Evolutionary conservation across 2,797 vertebrate genomes (phyloP).

Genomic region (Pterois miles): DNA sequence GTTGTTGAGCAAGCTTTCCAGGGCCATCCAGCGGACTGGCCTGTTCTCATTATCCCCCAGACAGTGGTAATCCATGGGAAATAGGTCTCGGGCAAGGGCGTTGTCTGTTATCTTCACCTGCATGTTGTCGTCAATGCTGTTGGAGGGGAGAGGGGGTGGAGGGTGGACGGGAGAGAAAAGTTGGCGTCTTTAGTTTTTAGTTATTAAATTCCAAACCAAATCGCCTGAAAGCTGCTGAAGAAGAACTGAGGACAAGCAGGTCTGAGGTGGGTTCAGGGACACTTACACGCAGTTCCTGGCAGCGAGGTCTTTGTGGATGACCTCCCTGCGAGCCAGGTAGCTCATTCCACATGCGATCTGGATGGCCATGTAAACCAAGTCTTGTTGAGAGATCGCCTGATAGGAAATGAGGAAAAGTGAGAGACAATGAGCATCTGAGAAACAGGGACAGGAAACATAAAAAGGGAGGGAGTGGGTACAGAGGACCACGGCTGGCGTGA

Average conservation of each 20-base stretch:
- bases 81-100: slow-evolving; percentile 94
- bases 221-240: slow-evolving; percentile 6
- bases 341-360: slow-evolving; percentile 99
- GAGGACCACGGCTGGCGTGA: not conserved
- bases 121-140: slow-evolving; percentile 96
- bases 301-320: slow-evolving; percentile 98
- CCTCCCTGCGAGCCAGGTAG: slow-evolving; percentile 95
- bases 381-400: slow-evolving; percentile 98
- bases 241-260: not conserved
- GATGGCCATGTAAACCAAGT: slow-evolving; percentile 98
- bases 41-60: slow-evolving; percentile 98
- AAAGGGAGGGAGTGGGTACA: not conserved
- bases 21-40: slow-evolving; percentile 98
- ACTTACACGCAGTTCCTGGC: slow-evolving; percentile 99
- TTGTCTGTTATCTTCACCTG: slow-evolving; percentile 99
- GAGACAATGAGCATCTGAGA: slow-evolving; percentile 14
- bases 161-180: not conserved
- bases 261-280: slow-evolving; percentile 5
- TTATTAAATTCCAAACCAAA: slow-evolving; percentile 20
- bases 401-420: slow-evolving; percentile 36
- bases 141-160: not conserved
- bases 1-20: slow-evolving; percentile 97
- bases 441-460: slow-evolving; percentile 15
- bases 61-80: slow-evolving; percentile 99
- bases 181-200: not conserved